Base-by-base conservation (phyloP, 2,888 invertebrate genomes). In the Eucera pruinosa region DNA sequence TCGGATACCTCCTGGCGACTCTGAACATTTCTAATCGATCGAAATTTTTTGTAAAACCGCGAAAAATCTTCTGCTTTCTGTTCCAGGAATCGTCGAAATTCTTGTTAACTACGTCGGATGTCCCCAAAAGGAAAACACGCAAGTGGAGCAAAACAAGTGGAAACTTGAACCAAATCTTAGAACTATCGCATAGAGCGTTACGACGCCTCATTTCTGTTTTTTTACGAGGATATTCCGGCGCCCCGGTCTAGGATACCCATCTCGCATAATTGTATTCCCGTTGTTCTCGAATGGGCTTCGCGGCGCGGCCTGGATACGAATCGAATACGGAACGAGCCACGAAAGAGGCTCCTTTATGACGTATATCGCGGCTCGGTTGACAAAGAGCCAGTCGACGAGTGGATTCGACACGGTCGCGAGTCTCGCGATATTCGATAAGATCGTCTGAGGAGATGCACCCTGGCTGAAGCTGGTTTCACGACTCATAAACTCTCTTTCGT, bases 401-500 rank as follows among this genome's bases (percentile, higher is more conserved):
- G 52, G 48, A 61, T 52, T 33, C 18, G 58, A 65, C 50, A 25
- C 4, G 27, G 33, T 69, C 50, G 50, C 48, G 65, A 65, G 55
- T 39, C 25, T 23, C 43, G 58, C 47, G 52, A 64, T 18, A 39
- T 65, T 67, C 43, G 81, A 78, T 81, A 82, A 78, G 66, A 69
- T 80, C 68, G 67, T 54, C 58, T 62, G 33, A 67, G 18, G 39
- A 27, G 60, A 48, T 60, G 64, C 36, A 50, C 47, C 33, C 5
- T 18, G 30, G 23, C 9, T 57, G 23, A 60, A 77, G 62, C 78
- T 65, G 70, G 74, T 82, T 87, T 87, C 81, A 85, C 82, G 84
- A 83, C 84, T 86, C 84, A 83, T 87, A 88, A 86, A 88, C 73
- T 78, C 61, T 60, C 55, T 57, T 71, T 50, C 78, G 45, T 57